Base-by-base conservation (phyloP, 2,113 vertebrate species). In the Oryzias curvinotus region DNA sequence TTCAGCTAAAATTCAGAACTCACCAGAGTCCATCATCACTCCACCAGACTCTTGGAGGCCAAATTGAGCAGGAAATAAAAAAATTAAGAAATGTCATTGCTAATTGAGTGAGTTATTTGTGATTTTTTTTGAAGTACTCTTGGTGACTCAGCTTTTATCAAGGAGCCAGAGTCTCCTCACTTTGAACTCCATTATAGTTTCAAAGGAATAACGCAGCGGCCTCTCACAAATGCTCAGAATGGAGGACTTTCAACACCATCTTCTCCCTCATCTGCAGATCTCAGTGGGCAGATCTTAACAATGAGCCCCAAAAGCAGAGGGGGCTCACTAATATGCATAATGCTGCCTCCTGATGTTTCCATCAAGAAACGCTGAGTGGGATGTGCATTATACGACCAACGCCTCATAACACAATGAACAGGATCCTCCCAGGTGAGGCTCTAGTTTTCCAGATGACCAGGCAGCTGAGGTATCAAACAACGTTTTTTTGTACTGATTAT, bases 281-380 rank as follows among this genome's bases (percentile, higher is more conserved):
- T 73, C 1, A 44, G 77, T 79, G 71, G 71, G 80, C 75, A 84
- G 75, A 77, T 87, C 80, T 87, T 81, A 81, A 67, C 79, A 83
- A 81, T 77, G 75, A 85, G 68, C 72, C 78, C 73, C 77, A 75
- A 78, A 77, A 87, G 81, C 69, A 75, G 73, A 75, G 68, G 59
- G 77, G 71, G 82, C 69, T 65, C 28, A 12, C 76, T 89, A 80
- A 89, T 87, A 81, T 87, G 85, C 75, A 85, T 91, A 92, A 92
- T 92, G 87, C 89, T 77, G 56, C 88, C 89, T 84, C 89, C 87
- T 69, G 81, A 85, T 87, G 83, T 79, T 84, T 85, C 69, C 64
- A 87, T 87, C 85, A 89, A 86, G 85, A 84, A 80, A 73, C 77
- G 57, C 71, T 43, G 82, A 87, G 80, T 68, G 79, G 15, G 65